Evolutionary conservation across 2,888 invertebrate species (phyloP).

Genomic region (Bibio marci): DNA sequence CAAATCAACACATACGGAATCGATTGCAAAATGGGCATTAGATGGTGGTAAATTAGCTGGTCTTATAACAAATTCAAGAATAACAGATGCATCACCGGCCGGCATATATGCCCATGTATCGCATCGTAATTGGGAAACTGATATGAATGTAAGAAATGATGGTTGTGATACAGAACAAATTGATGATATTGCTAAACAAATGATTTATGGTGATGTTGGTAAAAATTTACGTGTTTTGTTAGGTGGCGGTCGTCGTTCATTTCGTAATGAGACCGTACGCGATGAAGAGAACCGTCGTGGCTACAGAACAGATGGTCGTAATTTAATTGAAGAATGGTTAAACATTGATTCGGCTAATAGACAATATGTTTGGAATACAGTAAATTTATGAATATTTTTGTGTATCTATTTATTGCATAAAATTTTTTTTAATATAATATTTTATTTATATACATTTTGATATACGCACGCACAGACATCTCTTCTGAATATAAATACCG

Average conservation of each 20-base stretch:
- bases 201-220: conserved; percentile 46
- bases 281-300: conserved; percentile 36
- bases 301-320: conserved; percentile 38
- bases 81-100: conserved; percentile 65
- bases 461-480: conserved; percentile 25
- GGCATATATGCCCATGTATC: conserved; percentile 45
- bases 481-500: conserved; percentile 31
- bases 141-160: conserved; percentile 33
- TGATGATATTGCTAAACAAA: conserved; percentile 54
- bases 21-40: conserved; percentile 57
- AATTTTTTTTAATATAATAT: too few relatives aligned
- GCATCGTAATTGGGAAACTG: conserved; percentile 54
- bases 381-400: background rate
- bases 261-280: conserved; percentile 36
- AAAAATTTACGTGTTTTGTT: conserved; percentile 51
- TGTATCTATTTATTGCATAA: too few relatives aligned
- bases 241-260: conserved; percentile 51
- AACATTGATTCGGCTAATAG: conserved; percentile 25
- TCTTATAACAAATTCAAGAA: conserved; percentile 57
- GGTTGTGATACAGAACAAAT: conserved; percentile 33
- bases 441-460: too few relatives aligned
- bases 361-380: background rate
- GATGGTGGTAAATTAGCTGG: conserved; percentile 42
- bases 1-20: conserved; percentile 39
- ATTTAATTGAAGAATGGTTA: conserved; percentile 50